Evolutionary conservation across 2,113 vertebrate species (phyloP), one percentile per base, ranked within the genome.

Genomic region (Hemicordylus capensis): DNA sequence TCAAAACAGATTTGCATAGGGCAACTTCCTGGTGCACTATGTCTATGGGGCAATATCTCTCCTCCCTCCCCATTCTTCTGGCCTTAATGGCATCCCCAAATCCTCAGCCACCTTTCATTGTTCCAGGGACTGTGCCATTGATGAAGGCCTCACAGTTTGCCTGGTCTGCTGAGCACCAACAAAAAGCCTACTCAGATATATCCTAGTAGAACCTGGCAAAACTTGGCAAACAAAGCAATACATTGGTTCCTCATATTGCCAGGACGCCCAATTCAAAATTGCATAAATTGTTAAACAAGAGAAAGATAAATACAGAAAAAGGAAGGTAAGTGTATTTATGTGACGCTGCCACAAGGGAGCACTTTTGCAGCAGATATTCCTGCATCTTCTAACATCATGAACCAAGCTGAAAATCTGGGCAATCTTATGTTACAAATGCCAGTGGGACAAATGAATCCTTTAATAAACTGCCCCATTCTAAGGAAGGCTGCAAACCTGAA

Each of bases 261-360:
- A 87, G 88, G 24, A 82, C n/a, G 82, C 72, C 14, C 4, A 76
- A 75, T 66, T 85, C 64, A 0, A 82, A 0, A 54, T 81, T 91
- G 94, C 92, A 93, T 93, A 89, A 92, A 81, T 86, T 72, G 14
- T 1, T 72, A 48, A 0, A 9, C 39, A 81, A 87, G 94, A 91
- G 93, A 87, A 89, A 93, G 19, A 44, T 81, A 84, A 80, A 88
- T 51, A 59, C 78, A 86, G 34, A 64, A 81, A 77, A 90, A 90
- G 79, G 85, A 22, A 34, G 76, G 84, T 81, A 88, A 67, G 24
- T 67, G 34, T 72, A 10, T 3, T 1, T 28, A 83, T 12, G 0
- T 78, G 37, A 82, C 28, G 63, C 37, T 26, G 54, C 0, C 19
- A 79, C 67, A 37, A 74, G 56, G 87, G 88, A 87, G 87, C 4